Percentiles rank a stretch among this genome's conserved stretches.
These are phyloP conservation scores for Apteryx mantelli DNA, from an alignment of 2,113 vertebrate genomes.

Conservation along the genomic window DNA sequence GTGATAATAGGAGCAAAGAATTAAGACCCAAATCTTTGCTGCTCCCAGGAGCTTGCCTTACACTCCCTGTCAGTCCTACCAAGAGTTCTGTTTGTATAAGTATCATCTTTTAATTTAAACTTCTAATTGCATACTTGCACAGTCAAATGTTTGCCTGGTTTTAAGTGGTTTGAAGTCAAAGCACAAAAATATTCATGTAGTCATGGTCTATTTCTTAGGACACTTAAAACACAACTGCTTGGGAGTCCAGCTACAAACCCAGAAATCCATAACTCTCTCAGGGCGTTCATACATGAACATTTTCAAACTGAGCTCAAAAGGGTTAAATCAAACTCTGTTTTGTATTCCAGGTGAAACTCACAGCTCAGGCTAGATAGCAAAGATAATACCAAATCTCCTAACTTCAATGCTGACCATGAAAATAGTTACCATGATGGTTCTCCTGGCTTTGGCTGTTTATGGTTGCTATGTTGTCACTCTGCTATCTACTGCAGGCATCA, in stretches of 20 bases:
- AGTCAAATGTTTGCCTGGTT: background rate
- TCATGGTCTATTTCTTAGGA: background rate
- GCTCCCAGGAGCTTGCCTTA: background rate
- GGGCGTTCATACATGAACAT: background rate
- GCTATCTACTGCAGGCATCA: background rate
- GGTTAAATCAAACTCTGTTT: background rate
- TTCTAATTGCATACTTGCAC: background rate
- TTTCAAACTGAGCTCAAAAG: background rate
- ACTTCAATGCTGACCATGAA: background rate
- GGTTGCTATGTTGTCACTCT: background rate
- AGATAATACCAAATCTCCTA: background rate
- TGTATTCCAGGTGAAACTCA: background rate
- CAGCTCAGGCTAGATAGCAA: background rate
- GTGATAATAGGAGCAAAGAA: background rate
- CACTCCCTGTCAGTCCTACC: background rate
- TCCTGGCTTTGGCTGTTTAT: background rate
- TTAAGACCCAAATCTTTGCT: background rate
- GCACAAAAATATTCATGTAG: background rate
- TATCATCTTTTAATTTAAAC: background rate
- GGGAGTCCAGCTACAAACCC: background rate
- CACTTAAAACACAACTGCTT: background rate
- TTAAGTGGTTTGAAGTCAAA: background rate
- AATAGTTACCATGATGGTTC: background rate
- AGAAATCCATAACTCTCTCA: background rate
- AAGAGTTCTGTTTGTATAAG: background rate